Base-by-base conservation (phyloP, 2,888 invertebrate species). In the Dicycla oo region DNA sequence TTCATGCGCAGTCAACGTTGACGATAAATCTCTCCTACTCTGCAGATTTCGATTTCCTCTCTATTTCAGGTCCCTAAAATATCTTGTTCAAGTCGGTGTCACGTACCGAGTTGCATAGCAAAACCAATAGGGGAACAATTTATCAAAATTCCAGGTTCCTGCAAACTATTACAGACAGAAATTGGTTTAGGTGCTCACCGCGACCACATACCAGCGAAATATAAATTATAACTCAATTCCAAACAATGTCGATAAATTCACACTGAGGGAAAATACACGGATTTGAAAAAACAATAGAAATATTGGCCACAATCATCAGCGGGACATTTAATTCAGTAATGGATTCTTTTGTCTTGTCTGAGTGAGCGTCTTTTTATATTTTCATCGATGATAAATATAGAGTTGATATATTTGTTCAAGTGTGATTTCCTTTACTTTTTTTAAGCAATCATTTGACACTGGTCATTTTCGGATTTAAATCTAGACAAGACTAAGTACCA, bases 191-290 rank as follows among this genome's bases (percentile, higher is more conserved):
- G 78, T 85, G 81, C 45, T 83, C 58, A 40, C 60, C 51, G 38
- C 40, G 34, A 61, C 88, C 86, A 85, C 85, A 86, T 82, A 86
- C 83, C 84, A 65, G 80, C 84, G 86, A 79, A 86, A 84, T 88
- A 92, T 92, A 93, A 92, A 92, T 92, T 92, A 91, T 83, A 90
- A 89, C 89, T 88, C 81, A 75, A 84, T 84, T 83, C 82, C 81
- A 83, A 90, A 91, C 91, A 90, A 90, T 91, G 82, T 84, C 88
- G 80, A 91, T 92, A 93, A 92, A 90, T 92, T 88, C 83, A 84
- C 62, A 82, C 78, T 30, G 87, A 82, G 82, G 82, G 84, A 83
- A 88, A 90, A 88, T 88, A 89, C 84, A 80, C 71, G 83, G 86
- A 86, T 87, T 87, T 85, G 88, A 89, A 90, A 89, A 89, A 86